Conservation (phyloP, 2,113 vertebrate genomes). For the Anarhynchus alexandrinus region DNA sequence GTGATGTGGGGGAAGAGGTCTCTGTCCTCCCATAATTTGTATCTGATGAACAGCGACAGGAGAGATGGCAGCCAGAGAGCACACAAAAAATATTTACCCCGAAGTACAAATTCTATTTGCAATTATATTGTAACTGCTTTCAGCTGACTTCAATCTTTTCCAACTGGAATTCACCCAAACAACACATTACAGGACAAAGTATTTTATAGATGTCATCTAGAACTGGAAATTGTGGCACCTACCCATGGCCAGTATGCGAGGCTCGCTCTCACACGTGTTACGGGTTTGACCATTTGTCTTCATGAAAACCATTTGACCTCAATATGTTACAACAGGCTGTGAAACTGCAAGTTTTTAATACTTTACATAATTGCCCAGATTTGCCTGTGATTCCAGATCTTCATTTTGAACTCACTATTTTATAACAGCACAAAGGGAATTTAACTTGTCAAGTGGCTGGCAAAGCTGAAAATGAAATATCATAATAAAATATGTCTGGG, state of each 20-base stretch:
- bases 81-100: background rate
- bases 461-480: slow-evolving; percentile 72
- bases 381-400: slow-evolving; percentile 29
- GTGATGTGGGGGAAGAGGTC: background rate
- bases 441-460: slow-evolving; percentile 66
- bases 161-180: slow-evolving; percentile 42
- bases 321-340: slow-evolving; percentile 18
- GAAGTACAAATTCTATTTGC: slow-evolving; percentile 25
- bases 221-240: background rate
- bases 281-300: background rate
- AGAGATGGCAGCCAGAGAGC: background rate
- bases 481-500: slow-evolving; percentile 69
- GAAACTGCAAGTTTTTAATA: slow-evolving; percentile 43
- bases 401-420: slow-evolving; percentile 67
- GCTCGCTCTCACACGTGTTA: background rate
- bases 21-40: background rate
- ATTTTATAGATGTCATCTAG: slow-evolving; percentile 16
- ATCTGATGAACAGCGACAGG: background rate
- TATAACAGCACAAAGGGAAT: slow-evolving; percentile 60
- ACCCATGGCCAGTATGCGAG: background rate
- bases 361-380: slow-evolving; percentile 57
- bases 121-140: slow-evolving; percentile 22
- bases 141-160: slow-evolving; percentile 31
- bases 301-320: slow-evolving; percentile 26
- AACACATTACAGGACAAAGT: background rate